These are phyloP conservation scores for Drosophila kepulauana DNA, from an alignment of 1,140 invertebrate species.

Conservation along the genomic window DNA sequence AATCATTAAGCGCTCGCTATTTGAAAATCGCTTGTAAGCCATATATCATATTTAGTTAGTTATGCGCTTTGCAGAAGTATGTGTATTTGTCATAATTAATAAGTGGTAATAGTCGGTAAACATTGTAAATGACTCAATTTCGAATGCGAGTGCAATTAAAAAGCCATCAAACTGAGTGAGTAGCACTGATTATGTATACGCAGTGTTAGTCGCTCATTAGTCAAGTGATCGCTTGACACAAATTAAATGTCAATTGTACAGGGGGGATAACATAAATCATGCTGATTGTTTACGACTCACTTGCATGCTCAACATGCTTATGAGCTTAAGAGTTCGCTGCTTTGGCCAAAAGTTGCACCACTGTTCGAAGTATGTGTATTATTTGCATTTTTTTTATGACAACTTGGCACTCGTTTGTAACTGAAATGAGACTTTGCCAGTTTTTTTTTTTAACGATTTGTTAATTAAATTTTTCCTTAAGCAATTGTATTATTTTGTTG, in stretches of 20 bases:
- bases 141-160: constrained; percentile 66
- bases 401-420: constrained; percentile 5
- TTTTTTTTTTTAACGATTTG: constrained; percentile 44
- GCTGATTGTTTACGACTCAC: constrained; percentile 18
- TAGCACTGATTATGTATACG: constrained; percentile 42
- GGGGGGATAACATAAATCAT: constrained; percentile 52
- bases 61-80: background rate
- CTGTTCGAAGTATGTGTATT: background rate
- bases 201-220: constrained; percentile 46
- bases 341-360: constrained; percentile 43
- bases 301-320: constrained; percentile 27
- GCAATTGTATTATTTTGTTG: constrained; percentile 17
- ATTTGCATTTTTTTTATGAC: constrained; percentile 26
- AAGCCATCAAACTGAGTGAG: constrained; percentile 52
- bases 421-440: constrained; percentile 15
- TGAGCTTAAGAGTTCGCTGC: constrained; percentile 7
- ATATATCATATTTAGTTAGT: constrained; percentile 26
- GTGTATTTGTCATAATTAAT: constrained; percentile 32
- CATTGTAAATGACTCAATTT: constrained; percentile 63
- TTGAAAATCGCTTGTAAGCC: constrained; percentile 7
- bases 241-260: constrained; percentile 73
- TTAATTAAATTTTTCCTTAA: constrained; percentile 47
- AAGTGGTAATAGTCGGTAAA: background rate
- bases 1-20: background rate
- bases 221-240: constrained; percentile 57